Base-by-base conservation (phyloP, 2,797 vertebrate genomes). In the Gallirallus australis region DNA sequence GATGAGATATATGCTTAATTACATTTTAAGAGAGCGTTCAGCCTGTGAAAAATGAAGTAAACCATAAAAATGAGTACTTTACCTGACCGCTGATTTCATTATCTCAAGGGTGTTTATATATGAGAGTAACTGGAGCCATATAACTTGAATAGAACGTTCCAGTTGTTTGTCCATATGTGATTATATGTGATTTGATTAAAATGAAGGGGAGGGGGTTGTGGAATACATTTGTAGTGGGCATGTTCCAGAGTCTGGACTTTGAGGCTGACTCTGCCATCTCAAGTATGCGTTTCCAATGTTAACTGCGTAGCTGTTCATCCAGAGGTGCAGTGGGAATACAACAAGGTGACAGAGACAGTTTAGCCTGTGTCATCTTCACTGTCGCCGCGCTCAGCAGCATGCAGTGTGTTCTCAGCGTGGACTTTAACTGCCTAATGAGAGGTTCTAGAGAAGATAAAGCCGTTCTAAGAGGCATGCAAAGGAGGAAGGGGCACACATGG, bases 321-420 rank as follows among this genome's bases (percentile, higher is more conserved):
- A 2, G 6, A 64, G 33, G 24, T 30, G 37, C 57, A 24, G 0
- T 7, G 47, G 15, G 25, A 20, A 21, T 12, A 2, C 33, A 28
- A 8, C 35, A 40, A n/a, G 19, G 53, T 56, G 57, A 14, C 1
- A 5, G 69, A 56, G n/a, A 4, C 9, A 12, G 20, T 28, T 68
- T 33, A 52, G 24, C 1, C 0, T 25, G n/a, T 0, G 0, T 50
- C 17, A 39, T 11, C 47, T n/a, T 15, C 57, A 20, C 33, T 24
- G 11, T 57, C 17, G 0, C 37, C 10, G n/a, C 17, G 0, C 35
- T 86, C 2, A 0, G 11, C 59, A 76, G 47, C 21, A 2, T 6
- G 31, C 27, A 24, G 31, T 3, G 31, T 3, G 1, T 10, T 35
- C 63, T 40, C 39, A 8, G 20, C 4, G 17, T 35, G n/a, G 15